Evolutionary conservation across 2,888 invertebrate species (phyloP).

Genomic region (Tineola bisselliella): DNA sequence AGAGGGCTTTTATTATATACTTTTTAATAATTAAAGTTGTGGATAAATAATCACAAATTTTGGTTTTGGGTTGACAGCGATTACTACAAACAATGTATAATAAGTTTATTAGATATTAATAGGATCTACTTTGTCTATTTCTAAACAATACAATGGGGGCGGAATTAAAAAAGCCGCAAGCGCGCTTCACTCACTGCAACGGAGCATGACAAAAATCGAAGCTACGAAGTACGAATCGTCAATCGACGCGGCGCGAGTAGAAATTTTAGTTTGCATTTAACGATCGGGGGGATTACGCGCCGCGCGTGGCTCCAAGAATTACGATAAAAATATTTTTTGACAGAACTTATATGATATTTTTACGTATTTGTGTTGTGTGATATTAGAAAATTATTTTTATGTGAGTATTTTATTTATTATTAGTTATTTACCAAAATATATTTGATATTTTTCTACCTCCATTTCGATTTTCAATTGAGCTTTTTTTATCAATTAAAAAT

Average conservation of each 20-base stretch:
- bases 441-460: conserved; percentile 15
- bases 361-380: conserved; percentile 16
- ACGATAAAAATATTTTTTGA: conserved; percentile 18
- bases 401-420: conserved; percentile 16
- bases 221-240: no score
- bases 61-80: no score
- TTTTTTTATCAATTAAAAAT: no score
- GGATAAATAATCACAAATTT: no score
- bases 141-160: neutral
- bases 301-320: neutral
- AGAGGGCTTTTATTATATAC: no score
- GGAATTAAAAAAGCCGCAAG: conserved; percentile 1
- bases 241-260: neutral
- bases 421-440: conserved; percentile 16
- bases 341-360: conserved; percentile 7
- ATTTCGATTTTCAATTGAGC: neutral
- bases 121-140: no score
- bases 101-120: no score
- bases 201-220: conserved; percentile 4
- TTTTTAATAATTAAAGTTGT: no score
- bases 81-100: no score
- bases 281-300: neutral
- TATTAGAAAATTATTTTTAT: conserved; percentile 14
- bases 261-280: neutral
- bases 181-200: neutral